Evolutionary conservation across 2,888 invertebrate genomes (phyloP).

Genomic region (Ecliptopera silaceata): DNA sequence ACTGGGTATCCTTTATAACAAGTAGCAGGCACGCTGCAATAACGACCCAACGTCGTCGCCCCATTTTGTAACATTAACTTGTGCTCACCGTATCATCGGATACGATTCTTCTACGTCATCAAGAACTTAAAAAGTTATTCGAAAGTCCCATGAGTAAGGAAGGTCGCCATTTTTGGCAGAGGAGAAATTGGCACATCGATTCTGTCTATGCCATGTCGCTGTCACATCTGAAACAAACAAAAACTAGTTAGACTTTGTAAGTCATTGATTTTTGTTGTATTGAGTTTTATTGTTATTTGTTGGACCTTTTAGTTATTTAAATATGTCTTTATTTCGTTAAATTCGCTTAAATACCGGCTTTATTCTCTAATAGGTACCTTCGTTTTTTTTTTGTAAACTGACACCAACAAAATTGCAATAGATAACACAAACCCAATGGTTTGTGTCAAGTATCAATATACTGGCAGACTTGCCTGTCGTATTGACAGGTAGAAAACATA

Average conservation of each 20-base stretch:
- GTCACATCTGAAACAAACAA: slow-evolving; percentile 72
- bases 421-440: no score
- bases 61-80: slow-evolving; percentile 58
- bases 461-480: no score
- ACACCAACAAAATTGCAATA: no score
- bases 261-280: no score
- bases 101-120: slow-evolving; percentile 41
- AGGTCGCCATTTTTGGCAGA: slow-evolving; percentile 55
- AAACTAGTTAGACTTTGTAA: slow-evolving; percentile 33
- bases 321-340: no score
- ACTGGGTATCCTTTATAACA: slow-evolving; percentile 68
- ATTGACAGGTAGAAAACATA: no score
- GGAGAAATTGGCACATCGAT: slow-evolving; percentile 51
- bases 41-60: slow-evolving; percentile 73
- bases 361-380: no score
- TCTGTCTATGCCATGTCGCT: slow-evolving; percentile 54
- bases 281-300: no score
- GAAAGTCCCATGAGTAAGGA: slow-evolving; percentile 46
- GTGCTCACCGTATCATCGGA: slow-evolving; percentile 75
- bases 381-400: no score
- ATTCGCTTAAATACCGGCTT: no score
- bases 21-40: slow-evolving; percentile 73
- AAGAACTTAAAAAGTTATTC: slow-evolving; percentile 49
- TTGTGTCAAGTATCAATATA: no score
- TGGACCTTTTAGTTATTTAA: no score